Conservation (phyloP, 2,888 invertebrate species). For the Drosophila melanosoma region DNA sequence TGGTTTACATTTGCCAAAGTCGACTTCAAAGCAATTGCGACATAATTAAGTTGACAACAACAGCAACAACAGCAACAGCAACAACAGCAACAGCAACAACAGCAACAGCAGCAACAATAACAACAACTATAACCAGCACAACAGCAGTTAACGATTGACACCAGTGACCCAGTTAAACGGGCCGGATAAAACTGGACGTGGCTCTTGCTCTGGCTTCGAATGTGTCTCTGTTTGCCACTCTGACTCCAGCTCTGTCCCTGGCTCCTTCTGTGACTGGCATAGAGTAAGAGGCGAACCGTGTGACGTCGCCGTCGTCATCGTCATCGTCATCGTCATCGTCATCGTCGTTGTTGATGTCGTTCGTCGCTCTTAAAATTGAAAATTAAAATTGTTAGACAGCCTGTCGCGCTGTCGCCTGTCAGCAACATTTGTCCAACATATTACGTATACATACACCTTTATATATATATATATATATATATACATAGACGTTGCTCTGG, state of each 20-base stretch:
- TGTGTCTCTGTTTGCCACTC: slow-evolving; percentile 11
- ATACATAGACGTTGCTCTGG: slow-evolving; percentile 59
- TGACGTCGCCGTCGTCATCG: slow-evolving; percentile 57
- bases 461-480: slow-evolving; percentile 58
- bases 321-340: slow-evolving; percentile 37
- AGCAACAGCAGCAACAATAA: slow-evolving; percentile 16
- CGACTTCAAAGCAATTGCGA: slow-evolving; percentile 80
- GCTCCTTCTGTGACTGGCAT: slow-evolving; percentile 18
- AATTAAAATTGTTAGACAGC: slow-evolving; percentile 80
- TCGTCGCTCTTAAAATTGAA: slow-evolving; percentile 70
- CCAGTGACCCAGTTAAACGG: slow-evolving; percentile 73
- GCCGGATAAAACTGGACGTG: slow-evolving; percentile 61
- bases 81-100: slow-evolving; percentile 45
- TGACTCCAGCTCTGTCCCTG: slow-evolving; percentile 7
- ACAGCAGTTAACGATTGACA: slow-evolving; percentile 68
- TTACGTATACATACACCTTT: slow-evolving; percentile 58
- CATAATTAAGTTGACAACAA: slow-evolving; percentile 79
- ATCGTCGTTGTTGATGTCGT: slow-evolving; percentile 23
- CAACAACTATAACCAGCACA: slow-evolving; percentile 38
- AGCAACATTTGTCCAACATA: slow-evolving; percentile 57
- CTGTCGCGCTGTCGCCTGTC: slow-evolving; percentile 78
- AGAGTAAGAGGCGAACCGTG: slow-evolving; percentile 53
- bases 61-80: slow-evolving; percentile 52
- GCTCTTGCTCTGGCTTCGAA: slow-evolving; percentile 1
- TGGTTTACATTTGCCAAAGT: slow-evolving; percentile 71